phyloP scores from a whole-genome alignment of 92 coral and sea anemone species.

The Anthopleura xanthogrammica region DNA sequence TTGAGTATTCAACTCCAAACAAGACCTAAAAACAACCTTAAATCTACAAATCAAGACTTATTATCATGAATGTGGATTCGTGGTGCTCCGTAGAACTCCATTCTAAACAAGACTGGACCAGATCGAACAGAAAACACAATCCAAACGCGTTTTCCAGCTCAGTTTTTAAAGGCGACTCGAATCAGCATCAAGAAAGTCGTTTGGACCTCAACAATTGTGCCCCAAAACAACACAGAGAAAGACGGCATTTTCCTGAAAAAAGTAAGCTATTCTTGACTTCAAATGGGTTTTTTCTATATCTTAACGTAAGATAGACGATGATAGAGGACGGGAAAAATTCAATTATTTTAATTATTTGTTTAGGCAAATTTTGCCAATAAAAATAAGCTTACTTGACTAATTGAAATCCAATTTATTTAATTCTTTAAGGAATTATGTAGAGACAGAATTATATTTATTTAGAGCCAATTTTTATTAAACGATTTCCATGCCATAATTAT shows the following conservation, averaged over 20 bases:
- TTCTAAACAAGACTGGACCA: slow-evolving; percentile 93
- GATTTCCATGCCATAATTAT: too few species aligned
- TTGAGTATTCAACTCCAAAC: neutral
- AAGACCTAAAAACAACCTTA: neutral
- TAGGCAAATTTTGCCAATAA: too few species aligned
- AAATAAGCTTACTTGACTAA: neutral
- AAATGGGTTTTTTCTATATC: too few species aligned
- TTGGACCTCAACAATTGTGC: slow-evolving; percentile 60
- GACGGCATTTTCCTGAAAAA: slow-evolving; percentile 92
- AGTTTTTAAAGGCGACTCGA: slow-evolving; percentile 82
- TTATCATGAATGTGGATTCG: slow-evolving; percentile 90
- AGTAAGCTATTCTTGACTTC: slow-evolving; percentile 41
- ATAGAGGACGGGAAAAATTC: too few species aligned
- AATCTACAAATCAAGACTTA: neutral
- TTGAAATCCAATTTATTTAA: too few species aligned
- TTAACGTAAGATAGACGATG: too few species aligned
- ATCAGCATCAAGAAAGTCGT: slow-evolving; percentile 73
- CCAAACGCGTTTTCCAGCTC: slow-evolving; percentile 79
- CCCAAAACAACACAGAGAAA: slow-evolving; percentile 77
- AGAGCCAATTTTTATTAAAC: too few species aligned
- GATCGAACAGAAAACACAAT: slow-evolving; percentile 92
- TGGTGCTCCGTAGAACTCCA: slow-evolving; percentile 95
- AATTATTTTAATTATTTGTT: too few species aligned
- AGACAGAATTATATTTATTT: too few species aligned
- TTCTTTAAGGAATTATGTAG: too few species aligned